Percentiles rank a stretch among this genome's conserved stretches.
phyloP scores from a whole-genome alignment of 2,888 invertebrate genomes.

The Hemithea aestivaria region DNA sequence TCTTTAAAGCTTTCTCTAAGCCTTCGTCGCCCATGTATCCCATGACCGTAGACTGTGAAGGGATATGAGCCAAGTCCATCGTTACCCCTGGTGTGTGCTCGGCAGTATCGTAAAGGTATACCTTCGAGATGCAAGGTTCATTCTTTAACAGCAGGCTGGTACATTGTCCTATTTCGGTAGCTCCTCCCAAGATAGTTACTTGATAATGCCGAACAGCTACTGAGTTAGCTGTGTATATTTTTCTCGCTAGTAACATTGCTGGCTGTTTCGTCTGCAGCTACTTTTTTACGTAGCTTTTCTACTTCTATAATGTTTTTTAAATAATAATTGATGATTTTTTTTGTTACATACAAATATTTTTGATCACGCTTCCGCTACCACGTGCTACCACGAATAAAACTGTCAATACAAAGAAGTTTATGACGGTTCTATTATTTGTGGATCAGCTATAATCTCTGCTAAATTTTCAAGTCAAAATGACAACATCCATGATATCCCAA shows the following conservation, averaged over 20 bases:
- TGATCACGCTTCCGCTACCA: too few relatives aligned
- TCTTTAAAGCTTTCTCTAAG: slow-evolving; percentile 60
- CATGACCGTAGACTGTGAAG: slow-evolving; percentile 46
- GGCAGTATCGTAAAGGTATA: slow-evolving; percentile 77
- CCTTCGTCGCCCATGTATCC: slow-evolving; percentile 49
- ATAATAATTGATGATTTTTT: neutral
- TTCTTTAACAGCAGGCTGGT: slow-evolving; percentile 79
- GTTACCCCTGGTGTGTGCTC: slow-evolving; percentile 58
- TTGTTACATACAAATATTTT: neutral
- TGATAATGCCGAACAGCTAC: slow-evolving; percentile 37
- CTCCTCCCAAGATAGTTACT: slow-evolving; percentile 61
- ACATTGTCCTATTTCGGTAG: slow-evolving; percentile 74
- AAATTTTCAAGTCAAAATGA: too few relatives aligned
- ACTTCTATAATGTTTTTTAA: too few relatives aligned
- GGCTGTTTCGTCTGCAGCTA: too few relatives aligned
- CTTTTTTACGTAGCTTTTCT: neutral
- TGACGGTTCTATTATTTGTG: too few relatives aligned
- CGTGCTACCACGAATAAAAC: too few relatives aligned
- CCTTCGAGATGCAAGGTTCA: slow-evolving; percentile 76
- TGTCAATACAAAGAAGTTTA: too few relatives aligned
- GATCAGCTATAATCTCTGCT: too few relatives aligned
- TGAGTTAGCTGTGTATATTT: slow-evolving; percentile 14
- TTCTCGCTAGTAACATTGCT: slow-evolving; percentile 28
- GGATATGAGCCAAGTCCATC: slow-evolving; percentile 68
- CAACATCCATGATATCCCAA: too few relatives aligned